Conservation (phyloP, 2,113 vertebrate genomes). For the Dendrocopos noguchii region DNA sequence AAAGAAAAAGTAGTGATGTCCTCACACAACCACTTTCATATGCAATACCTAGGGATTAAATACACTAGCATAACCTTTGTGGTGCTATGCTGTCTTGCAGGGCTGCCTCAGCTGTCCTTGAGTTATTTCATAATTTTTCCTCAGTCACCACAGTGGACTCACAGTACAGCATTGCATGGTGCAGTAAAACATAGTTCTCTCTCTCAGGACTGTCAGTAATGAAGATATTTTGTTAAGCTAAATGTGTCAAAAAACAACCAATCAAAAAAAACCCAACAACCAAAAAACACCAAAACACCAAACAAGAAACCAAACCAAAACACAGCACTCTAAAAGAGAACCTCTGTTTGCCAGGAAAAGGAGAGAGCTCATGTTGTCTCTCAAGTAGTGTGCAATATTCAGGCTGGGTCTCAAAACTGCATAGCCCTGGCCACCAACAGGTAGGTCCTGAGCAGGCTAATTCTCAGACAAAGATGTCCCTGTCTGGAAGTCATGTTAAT, state of each 20-base stretch:
- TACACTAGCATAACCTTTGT: slow-evolving; percentile 6
- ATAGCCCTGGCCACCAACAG: background rate
- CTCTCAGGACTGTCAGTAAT: background rate
- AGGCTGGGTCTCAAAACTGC: background rate
- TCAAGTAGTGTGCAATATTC: background rate
- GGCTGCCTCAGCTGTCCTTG: background rate
- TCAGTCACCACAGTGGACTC: background rate
- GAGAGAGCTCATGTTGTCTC: background rate
- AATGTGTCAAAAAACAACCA: background rate
- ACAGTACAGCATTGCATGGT: background rate
- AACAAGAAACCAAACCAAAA: background rate
- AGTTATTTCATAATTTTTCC: background rate
- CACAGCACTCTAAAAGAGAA: background rate
- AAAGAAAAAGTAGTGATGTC: slow-evolving; percentile 50
- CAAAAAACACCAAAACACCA: background rate
- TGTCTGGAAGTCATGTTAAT: background rate
- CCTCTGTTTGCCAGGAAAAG: background rate
- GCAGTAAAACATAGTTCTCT: background rate
- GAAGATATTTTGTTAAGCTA: background rate
- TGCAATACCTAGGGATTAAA: slow-evolving; percentile 25
- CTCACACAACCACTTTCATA: slow-evolving; percentile 50
- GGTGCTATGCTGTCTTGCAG: background rate
- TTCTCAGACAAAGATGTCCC: background rate
- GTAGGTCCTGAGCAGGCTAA: background rate
- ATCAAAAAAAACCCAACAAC: too few relatives aligned